Conservation (phyloP, 2,113 vertebrate genomes). For the Sphaerodactylus townsendi region DNA sequence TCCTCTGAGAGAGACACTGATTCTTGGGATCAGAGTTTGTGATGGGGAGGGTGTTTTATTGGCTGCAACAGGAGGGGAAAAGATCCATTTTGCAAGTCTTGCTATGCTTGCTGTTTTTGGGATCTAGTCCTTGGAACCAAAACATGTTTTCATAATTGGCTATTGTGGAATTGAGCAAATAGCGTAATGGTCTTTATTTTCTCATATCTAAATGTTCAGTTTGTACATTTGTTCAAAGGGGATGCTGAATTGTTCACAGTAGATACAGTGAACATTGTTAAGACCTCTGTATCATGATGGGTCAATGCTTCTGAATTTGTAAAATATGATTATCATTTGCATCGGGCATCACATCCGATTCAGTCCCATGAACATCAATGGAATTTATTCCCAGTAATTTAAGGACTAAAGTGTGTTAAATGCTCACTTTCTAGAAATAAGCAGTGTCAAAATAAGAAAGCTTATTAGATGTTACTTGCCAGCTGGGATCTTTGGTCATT, state of each 20-base stretch:
- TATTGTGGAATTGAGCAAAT: background rate
- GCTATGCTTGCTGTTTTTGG: no score
- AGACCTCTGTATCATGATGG: background rate
- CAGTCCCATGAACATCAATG: background rate
- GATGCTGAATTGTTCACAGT: background rate
- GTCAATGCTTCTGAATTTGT: background rate
- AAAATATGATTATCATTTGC: background rate
- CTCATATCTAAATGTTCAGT: background rate
- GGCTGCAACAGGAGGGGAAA: no score
- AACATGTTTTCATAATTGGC: background rate
- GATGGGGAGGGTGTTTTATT: no score
- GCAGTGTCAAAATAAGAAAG: background rate
- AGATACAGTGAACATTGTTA: background rate
- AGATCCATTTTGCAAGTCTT: no score
- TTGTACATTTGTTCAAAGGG: background rate
- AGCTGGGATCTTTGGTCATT: background rate
- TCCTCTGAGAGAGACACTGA: no score
- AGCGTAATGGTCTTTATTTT: background rate
- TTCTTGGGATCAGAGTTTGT: no score
- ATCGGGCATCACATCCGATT: background rate
- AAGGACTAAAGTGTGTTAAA: background rate
- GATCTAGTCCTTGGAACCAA: background rate
- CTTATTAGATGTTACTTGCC: background rate
- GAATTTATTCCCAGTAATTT: background rate
- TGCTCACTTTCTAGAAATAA: background rate